Evolutionary conservation across 2,888 invertebrate species (phyloP), one percentile per base, ranked within the genome.

Genomic region (Germaria angustata): DNA sequence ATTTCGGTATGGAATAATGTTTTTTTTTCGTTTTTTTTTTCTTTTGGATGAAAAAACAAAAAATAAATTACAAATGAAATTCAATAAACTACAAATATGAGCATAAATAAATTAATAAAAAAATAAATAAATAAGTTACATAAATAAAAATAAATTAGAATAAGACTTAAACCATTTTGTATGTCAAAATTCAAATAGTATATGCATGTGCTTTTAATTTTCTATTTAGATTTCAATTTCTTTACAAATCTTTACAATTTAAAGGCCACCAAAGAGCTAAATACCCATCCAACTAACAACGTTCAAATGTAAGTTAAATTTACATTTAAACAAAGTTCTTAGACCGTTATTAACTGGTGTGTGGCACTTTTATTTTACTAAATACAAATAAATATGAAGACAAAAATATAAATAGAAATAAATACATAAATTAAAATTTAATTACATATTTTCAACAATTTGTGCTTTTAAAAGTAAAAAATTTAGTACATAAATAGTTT

Each of bases 61-160:
- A 84, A 83, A 79, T 80, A 68, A 84, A 81, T 82, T 78, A 83
- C 72, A 84, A 73, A 80, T 81, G n/a, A n/a, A n/a, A n/a, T n/a
- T n/a, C n/a, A n/a, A n/a, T n/a, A n/a, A n/a, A n/a, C n/a, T n/a
- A n/a, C n/a, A n/a, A n/a, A n/a, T n/a, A n/a, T n/a, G n/a, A n/a
- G n/a, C n/a, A 76, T 51, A 32, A 84, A 86, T 87, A 85, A 86
- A 86, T 88, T 86, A 87, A 87, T 84, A 83, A 86, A 65, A 49
- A 49, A 66, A 51, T 66, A 46, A 66, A 51, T 63, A 57, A 53
- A 86, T 88, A 86, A 87, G 86, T 41, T 88, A 87, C 72, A 65
- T 84, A 80, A 72, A 76, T 79, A 80, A 34, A 80, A 72, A 71
- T 84, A 78, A 75, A 79, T 82, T 84, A 75, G 80, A 80, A 65